A percentile compares a stretch with the other conserved stretches of the same genome.
Evolutionary conservation across 2,888 invertebrate species (phyloP).

Genomic region (Drosophila percnosoma): DNA sequence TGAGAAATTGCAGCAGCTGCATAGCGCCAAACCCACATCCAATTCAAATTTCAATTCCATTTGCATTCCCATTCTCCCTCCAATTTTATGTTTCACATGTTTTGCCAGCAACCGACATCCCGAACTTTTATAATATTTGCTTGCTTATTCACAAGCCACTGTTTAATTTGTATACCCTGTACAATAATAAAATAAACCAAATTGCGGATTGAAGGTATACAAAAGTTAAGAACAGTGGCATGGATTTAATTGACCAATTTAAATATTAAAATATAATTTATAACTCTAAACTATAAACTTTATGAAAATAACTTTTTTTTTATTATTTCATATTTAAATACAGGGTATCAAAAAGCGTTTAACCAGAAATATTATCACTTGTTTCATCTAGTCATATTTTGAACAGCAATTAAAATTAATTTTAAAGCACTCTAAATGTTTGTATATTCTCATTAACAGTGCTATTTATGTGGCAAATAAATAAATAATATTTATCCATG

Average conservation of each 20-base stretch:
- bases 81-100: background rate
- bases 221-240: too few species aligned
- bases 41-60: conserved; percentile 27
- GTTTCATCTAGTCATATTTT: conserved; percentile 5
- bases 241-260: background rate
- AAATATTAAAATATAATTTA: background rate
- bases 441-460: conserved; percentile 13
- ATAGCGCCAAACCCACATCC: conserved; percentile 16
- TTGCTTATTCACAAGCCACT: background rate
- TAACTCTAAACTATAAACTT: background rate
- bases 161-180: background rate
- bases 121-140: conserved; percentile 24
- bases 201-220: too few species aligned
- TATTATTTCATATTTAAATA: background rate
- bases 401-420: conserved; percentile 42
- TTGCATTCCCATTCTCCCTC: background rate
- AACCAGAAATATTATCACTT: background rate
- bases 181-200: background rate
- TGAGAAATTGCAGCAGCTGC: conserved; percentile 45
- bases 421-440: conserved; percentile 30
- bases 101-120: conserved; percentile 15
- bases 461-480: conserved; percentile 14
- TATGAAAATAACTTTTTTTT: background rate
- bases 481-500: conserved; percentile 2
- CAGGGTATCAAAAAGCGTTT: background rate